Percentiles rank a stretch among this genome's conserved stretches.
Conservation (phyloP, 2,888 invertebrate species). For the Acholoe squamosa region DNA sequence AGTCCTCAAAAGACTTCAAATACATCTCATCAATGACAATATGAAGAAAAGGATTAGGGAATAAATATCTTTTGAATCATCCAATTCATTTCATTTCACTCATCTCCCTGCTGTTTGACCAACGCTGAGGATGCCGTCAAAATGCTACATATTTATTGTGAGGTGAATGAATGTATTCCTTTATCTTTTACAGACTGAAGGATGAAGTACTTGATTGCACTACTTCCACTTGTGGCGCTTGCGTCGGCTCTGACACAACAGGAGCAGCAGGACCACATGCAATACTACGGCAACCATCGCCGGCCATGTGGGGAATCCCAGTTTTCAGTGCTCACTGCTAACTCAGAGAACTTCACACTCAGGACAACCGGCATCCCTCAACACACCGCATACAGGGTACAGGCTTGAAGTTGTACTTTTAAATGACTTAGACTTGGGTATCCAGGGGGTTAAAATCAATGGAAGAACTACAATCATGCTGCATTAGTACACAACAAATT, state of each 20-base stretch:
- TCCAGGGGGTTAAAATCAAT: neutral
- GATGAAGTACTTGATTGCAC: neutral
- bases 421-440: too few species aligned
- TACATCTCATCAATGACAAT: too few species aligned
- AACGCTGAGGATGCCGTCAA: too few species aligned
- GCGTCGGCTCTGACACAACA: neutral
- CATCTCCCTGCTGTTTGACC: too few species aligned
- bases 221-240: neutral
- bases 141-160: too few species aligned
- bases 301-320: neutral
- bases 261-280: neutral
- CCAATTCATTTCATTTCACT: too few species aligned
- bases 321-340: neutral
- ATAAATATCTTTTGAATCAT: too few species aligned
- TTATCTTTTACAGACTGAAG: neutral
- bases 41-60: too few species aligned
- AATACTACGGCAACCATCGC: slow-evolving; percentile 39
- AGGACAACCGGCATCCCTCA: neutral
- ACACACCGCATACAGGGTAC: slow-evolving; percentile 17
- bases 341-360: neutral
- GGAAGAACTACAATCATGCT: neutral
- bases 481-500: neutral
- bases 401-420: too few species aligned
- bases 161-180: neutral
- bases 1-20: too few species aligned